A percentile compares a stretch with the other conserved stretches of the same genome.
Evolutionary conservation across 1,140 invertebrate species (phyloP).

Genomic region (Nebria ingens): DNA sequence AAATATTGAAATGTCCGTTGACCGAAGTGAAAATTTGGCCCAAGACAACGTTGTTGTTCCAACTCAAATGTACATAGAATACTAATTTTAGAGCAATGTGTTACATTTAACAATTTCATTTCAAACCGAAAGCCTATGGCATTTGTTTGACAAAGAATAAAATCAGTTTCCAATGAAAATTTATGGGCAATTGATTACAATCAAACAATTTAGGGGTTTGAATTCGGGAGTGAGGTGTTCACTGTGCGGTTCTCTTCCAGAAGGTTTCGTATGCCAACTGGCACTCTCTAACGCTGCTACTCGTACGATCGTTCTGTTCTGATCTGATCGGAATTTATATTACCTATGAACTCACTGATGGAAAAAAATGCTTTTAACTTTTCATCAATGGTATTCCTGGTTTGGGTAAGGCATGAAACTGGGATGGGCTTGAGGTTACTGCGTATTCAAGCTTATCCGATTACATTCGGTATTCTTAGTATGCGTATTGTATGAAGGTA

Average conservation of each 20-base stretch:
- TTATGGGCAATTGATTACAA: constrained; percentile 1
- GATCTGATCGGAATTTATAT: constrained; percentile 6
- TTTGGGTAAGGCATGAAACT: not conserved
- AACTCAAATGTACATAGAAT: no score
- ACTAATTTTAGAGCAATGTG: no score
- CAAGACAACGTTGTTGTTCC: no score
- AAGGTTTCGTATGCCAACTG: not conserved
- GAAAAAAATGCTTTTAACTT: constrained; percentile 9
- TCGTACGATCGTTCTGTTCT: constrained; percentile 5
- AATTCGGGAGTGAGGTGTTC: not conserved
- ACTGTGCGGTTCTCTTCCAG: no score
- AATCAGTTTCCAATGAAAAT: not conserved
- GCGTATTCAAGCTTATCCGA: not conserved
- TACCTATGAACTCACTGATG: constrained; percentile 7
- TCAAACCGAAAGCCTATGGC: no score
- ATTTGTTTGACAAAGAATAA: no score
- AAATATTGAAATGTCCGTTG: no score
- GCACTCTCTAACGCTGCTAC: not conserved
- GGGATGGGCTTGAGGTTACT: no score
- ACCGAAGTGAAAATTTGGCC: no score
- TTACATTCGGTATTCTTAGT: no score
- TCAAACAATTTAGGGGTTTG: not conserved
- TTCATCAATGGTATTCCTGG: constrained; percentile 3
- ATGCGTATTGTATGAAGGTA: no score
- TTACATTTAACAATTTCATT: no score